phyloP scores from a whole-genome alignment of 2,113 vertebrate genomes.

The Cyprinus carpio region DNA sequence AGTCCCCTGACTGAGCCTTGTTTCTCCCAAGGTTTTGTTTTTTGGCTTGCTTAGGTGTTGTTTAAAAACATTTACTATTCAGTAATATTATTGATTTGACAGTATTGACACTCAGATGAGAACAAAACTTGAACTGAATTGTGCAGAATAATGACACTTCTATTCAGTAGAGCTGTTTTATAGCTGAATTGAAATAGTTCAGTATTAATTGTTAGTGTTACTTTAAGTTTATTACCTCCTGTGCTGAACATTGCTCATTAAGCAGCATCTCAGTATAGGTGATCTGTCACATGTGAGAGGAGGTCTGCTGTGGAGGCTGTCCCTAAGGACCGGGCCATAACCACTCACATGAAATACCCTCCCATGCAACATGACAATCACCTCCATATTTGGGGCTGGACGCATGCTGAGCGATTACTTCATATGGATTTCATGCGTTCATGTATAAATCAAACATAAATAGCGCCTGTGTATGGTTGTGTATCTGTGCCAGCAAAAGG shows the following conservation, averaged over 20 bases:
- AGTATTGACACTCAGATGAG: too few relatives aligned
- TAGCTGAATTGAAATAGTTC: too few relatives aligned
- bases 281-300: constrained; percentile 60
- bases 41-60: too few relatives aligned
- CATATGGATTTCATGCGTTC: constrained; percentile 8
- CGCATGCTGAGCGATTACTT: constrained; percentile 31
- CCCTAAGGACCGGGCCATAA: constrained; percentile 63
- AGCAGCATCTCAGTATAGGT: constrained; percentile 60
- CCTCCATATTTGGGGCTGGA: constrained; percentile 27
- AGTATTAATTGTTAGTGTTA: constrained; percentile 14
- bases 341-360: constrained; percentile 48
- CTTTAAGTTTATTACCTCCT: constrained; percentile 41
- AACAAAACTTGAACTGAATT: too few relatives aligned
- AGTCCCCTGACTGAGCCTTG: too few relatives aligned
- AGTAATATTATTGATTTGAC: too few relatives aligned
- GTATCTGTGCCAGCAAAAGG: background rate
- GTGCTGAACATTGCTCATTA: constrained; percentile 66
- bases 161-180: too few relatives aligned
- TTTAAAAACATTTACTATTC: too few relatives aligned
- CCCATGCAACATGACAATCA: constrained; percentile 54
- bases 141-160: too few relatives aligned
- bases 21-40: too few relatives aligned
- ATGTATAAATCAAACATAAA: constrained; percentile 31
- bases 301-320: constrained; percentile 51
- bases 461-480: constrained; percentile 6